A percentile compares a stretch with the other conserved stretches of the same genome.
Conservation (phyloP, 1,140 invertebrate genomes). For the Galleria mellonella region DNA sequence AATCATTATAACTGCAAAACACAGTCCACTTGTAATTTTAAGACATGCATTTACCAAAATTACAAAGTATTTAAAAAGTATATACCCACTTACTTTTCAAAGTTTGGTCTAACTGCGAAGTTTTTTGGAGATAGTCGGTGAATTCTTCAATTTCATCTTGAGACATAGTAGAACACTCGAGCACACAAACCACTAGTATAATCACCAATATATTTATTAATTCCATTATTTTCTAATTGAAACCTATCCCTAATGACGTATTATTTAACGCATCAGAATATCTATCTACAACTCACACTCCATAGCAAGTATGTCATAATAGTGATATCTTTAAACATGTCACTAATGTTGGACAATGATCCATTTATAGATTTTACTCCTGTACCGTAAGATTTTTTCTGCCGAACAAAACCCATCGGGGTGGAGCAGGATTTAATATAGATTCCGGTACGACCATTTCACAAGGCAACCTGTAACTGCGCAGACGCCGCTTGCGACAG, state of each 20-base stretch:
- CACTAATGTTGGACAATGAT: neutral
- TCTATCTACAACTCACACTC: slow-evolving; percentile 11
- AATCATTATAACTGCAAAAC: no score
- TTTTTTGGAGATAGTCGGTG: slow-evolving; percentile 48
- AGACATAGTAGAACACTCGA: slow-evolving; percentile 48
- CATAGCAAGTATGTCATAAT: slow-evolving; percentile 40
- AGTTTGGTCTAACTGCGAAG: slow-evolving; percentile 51
- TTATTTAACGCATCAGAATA: neutral
- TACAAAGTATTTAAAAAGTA: no score
- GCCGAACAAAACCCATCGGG: slow-evolving; percentile 58
- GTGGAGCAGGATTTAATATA: slow-evolving; percentile 64
- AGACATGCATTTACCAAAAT: no score
- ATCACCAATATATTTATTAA: slow-evolving; percentile 29
- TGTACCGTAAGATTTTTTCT: slow-evolving; percentile 40
- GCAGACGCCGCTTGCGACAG: slow-evolving; percentile 50
- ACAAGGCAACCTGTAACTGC: slow-evolving; percentile 61
- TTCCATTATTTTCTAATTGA: slow-evolving; percentile 27
- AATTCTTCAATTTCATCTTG: slow-evolving; percentile 58
- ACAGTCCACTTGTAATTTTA: no score
- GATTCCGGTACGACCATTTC: slow-evolving; percentile 69
- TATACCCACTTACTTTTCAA: slow-evolving; percentile 50
- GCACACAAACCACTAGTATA: slow-evolving; percentile 34
- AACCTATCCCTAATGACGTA: neutral
- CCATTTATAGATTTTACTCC: slow-evolving; percentile 19
- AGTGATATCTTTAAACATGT: slow-evolving; percentile 19